Evolutionary conservation across 2,888 invertebrate genomes (phyloP).

Genomic region (Drosophila austrosaltans): DNA sequence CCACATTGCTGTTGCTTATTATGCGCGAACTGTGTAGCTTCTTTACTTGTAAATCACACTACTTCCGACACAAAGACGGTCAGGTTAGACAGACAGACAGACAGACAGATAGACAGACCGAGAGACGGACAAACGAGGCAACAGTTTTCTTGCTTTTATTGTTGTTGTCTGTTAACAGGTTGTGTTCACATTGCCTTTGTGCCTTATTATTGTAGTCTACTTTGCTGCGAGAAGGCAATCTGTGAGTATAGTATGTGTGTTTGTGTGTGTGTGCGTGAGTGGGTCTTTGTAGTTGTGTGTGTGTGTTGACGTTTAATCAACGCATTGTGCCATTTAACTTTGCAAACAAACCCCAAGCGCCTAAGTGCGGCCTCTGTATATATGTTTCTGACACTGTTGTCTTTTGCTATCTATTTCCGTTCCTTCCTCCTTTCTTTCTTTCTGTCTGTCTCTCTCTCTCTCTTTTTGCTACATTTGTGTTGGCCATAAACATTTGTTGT

Average conservation of each 20-base stretch:
- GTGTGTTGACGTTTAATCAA: constrained; percentile 75
- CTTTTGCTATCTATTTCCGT: neutral
- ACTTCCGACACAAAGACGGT: constrained; percentile 58
- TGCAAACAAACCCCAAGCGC: constrained; percentile 63
- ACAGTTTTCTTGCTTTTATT: constrained; percentile 50
- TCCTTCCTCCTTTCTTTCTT: neutral
- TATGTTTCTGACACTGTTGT: constrained; percentile 2
- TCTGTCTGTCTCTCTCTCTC: neutral
- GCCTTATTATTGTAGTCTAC: constrained; percentile 67
- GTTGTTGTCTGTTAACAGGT: constrained; percentile 40
- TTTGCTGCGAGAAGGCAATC: constrained; percentile 47
- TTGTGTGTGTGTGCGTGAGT: constrained; percentile 11
- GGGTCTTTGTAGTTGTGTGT: constrained; percentile 9
- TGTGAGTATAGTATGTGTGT: constrained; percentile 24
- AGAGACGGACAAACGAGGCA: constrained; percentile 37
- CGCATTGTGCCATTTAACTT: constrained; percentile 74
- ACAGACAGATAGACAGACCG: constrained; percentile 20
- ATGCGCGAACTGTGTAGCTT: constrained; percentile 49
- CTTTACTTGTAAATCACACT: constrained; percentile 74
- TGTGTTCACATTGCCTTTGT: constrained; percentile 44
- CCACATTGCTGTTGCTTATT: constrained; percentile 56
- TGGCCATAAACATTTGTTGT: constrained; percentile 54
- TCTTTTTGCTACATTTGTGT: constrained; percentile 9
- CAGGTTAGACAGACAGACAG: constrained; percentile 39
- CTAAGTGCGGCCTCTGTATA: constrained; percentile 33